These are phyloP conservation scores for Polyommatus iphigenia DNA, from an alignment of 2,888 invertebrate species.

Conservation along the genomic window DNA sequence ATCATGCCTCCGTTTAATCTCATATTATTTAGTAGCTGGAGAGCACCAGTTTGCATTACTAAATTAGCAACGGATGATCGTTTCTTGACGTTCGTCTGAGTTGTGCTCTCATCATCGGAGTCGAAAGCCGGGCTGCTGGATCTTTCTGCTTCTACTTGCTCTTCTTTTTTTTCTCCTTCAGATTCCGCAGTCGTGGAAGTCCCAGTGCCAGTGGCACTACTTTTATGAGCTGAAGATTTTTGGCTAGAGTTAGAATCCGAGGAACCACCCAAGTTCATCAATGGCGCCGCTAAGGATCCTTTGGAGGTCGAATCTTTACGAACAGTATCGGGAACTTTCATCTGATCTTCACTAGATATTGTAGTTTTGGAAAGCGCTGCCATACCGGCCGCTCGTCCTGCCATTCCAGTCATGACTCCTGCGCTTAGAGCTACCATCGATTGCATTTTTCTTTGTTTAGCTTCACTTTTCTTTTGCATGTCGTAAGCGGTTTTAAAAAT, in stretches of 20 bases:
- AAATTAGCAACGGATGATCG: conserved; percentile 85
- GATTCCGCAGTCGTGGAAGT: conserved; percentile 79
- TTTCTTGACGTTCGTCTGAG: conserved; percentile 80
- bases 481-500: conserved; percentile 98
- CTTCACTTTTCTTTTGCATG: conserved; percentile 98
- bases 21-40: conserved; percentile 77
- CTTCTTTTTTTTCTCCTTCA: conserved; percentile 72
- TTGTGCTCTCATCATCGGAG: conserved; percentile 93
- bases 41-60: conserved; percentile 83
- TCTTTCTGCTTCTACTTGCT: conserved; percentile 83
- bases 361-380: conserved; percentile 90
- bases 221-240: conserved; percentile 81
- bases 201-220: conserved; percentile 78
- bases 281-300: conserved; percentile 65
- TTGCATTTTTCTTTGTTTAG: conserved; percentile 97
- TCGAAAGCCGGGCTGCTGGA: conserved; percentile 97
- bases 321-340: conserved; percentile 72
- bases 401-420: conserved; percentile 95
- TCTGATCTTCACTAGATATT: conserved; percentile 85
- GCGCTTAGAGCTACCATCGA: conserved; percentile 95
- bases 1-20: conserved; percentile 79
- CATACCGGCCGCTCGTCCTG: conserved; percentile 92
- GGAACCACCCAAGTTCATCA: conserved; percentile 68
- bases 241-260: conserved; percentile 82
- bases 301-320: conserved; percentile 67